Evolutionary conservation across 2,113 vertebrate species (phyloP).

Genomic region (Peromyscus maniculatus): DNA sequence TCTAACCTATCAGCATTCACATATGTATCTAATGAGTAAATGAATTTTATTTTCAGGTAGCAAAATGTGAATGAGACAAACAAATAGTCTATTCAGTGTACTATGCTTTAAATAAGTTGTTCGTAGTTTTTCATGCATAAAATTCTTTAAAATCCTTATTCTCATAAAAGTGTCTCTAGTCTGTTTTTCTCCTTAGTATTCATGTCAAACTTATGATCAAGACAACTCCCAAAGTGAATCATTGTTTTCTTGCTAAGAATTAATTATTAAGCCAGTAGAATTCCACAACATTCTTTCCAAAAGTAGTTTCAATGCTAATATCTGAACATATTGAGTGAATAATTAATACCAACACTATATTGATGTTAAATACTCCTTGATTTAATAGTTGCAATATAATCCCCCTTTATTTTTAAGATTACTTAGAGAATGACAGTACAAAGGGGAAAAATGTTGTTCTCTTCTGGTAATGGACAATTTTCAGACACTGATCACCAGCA

Average conservation of each 20-base stretch:
- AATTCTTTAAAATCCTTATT: background rate
- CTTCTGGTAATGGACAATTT: background rate
- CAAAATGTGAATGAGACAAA: background rate
- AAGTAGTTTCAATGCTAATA: background rate
- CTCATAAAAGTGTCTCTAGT: background rate
- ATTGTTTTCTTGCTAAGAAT: background rate
- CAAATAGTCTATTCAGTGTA: background rate
- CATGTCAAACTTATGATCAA: background rate
- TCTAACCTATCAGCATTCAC: background rate
- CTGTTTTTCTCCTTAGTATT: constrained; percentile 4
- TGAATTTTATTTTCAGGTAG: background rate
- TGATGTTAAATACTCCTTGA: background rate
- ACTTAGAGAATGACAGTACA: background rate
- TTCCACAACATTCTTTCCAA: background rate
- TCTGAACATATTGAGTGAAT: background rate
- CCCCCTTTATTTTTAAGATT: background rate
- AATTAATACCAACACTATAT: background rate
- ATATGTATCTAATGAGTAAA: constrained; percentile 21
- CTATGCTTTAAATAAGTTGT: background rate
- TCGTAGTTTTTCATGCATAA: background rate
- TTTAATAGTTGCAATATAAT: background rate
- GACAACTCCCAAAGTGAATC: background rate
- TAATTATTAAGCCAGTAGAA: background rate
- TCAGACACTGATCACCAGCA: background rate
- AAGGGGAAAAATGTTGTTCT: background rate